Evolutionary conservation across 2,113 vertebrate species (phyloP).

Genomic region (Elaphurus davidianus): DNA sequence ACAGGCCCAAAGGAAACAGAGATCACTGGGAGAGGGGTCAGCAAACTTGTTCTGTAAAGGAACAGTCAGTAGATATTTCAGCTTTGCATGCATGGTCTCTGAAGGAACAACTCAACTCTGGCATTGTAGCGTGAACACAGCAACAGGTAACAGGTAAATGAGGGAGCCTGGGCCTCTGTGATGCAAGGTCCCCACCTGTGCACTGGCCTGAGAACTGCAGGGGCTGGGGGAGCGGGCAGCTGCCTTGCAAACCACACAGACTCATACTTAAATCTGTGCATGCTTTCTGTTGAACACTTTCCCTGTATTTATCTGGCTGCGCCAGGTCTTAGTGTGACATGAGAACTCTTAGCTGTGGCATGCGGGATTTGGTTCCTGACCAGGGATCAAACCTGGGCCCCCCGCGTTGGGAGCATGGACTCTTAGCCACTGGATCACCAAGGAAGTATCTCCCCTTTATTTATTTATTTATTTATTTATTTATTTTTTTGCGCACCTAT

Average conservation of each 20-base stretch:
- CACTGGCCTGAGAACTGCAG: neutral
- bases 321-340: neutral
- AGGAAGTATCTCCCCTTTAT: neutral
- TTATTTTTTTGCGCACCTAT: neutral
- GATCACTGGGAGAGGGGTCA: too few relatives aligned
- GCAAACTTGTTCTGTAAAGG: neutral
- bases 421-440: neutral
- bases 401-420: neutral
- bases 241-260: neutral
- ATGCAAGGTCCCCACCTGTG: neutral
- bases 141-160: neutral
- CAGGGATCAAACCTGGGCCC: neutral
- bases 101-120: neutral
- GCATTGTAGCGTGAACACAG: neutral
- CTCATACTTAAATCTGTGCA: rapidly evolving
- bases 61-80: neutral
- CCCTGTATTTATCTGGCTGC: neutral
- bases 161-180: neutral
- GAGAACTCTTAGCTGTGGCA: neutral
- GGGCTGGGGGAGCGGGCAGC: rapidly evolving
- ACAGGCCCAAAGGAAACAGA: neutral
- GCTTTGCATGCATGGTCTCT: too few relatives aligned
- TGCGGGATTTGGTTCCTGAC: neutral
- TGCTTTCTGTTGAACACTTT: rapidly evolving
- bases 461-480: neutral